phyloP scores from a whole-genome alignment of 2,888 invertebrate genomes.

The Venusia cambrica region DNA sequence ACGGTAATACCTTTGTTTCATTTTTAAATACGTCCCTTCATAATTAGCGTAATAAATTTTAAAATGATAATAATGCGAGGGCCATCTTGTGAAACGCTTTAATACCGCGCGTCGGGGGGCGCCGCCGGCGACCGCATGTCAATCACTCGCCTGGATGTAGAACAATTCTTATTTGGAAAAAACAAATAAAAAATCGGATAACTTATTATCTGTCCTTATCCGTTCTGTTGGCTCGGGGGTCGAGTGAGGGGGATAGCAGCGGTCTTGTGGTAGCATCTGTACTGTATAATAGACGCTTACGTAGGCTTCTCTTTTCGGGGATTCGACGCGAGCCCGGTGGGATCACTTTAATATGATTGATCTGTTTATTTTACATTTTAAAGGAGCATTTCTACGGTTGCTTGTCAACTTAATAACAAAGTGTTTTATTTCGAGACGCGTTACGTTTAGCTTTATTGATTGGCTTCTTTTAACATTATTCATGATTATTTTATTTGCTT shows the following conservation, averaged over 20 bases:
- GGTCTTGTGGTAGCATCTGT: constrained; percentile 77
- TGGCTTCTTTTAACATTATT: constrained; percentile 75
- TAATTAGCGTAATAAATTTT: constrained; percentile 81
- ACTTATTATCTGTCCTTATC: constrained; percentile 64
- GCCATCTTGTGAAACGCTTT: constrained; percentile 74
- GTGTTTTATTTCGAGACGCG: constrained; percentile 77
- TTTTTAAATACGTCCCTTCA: constrained; percentile 75
- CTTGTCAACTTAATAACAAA: constrained; percentile 81
- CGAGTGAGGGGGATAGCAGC: constrained; percentile 56
- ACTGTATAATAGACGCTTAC: constrained; percentile 79
- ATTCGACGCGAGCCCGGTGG: constrained; percentile 73
- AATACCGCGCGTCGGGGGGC: constrained; percentile 69
- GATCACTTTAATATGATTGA: constrained; percentile 80
- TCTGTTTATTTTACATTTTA: constrained; percentile 82
- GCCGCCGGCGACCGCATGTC: constrained; percentile 75
- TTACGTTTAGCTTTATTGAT: constrained; percentile 79
- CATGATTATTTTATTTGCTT: constrained; percentile 54
- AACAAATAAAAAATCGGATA: constrained; percentile 63
- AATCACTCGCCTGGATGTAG: constrained; percentile 77
- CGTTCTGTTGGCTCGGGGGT: constrained; percentile 31
- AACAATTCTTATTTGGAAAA: constrained; percentile 79
- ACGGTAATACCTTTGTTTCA: constrained; percentile 74
- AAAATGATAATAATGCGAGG: constrained; percentile 78
- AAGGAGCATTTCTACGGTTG: constrained; percentile 81
- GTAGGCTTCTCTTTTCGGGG: constrained; percentile 80